These are phyloP conservation scores for Ataeniobius toweri DNA, from an alignment of 2,797 vertebrate genomes.

Conservation along the genomic window DNA sequence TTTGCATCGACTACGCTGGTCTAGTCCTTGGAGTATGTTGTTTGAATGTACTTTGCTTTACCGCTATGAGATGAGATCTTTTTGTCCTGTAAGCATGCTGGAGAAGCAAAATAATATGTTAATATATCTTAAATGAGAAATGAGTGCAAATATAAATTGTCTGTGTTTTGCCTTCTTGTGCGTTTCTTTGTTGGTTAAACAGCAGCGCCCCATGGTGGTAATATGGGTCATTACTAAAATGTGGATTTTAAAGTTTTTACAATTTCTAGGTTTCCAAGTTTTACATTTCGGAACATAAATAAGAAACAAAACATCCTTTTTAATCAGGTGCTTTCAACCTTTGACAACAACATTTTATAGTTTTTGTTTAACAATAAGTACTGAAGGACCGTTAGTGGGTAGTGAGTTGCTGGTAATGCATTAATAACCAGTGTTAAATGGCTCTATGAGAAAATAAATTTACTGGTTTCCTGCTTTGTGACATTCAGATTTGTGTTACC, in stretches of 20 bases:
- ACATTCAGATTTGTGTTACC: not conserved
- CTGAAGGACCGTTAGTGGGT: not conserved
- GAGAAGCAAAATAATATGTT: constrained; percentile 73
- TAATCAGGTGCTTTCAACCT: no score
- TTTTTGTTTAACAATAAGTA: not conserved
- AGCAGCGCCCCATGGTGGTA: constrained; percentile 40
- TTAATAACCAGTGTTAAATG: not conserved
- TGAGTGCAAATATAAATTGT: constrained; percentile 64
- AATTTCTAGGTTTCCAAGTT: not conserved
- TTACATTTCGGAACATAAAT: not conserved
- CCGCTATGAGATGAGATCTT: constrained; percentile 66
- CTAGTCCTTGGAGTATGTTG: constrained; percentile 68
- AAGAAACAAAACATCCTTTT: not conserved
- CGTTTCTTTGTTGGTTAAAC: not conserved
- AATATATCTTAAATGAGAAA: constrained; percentile 84
- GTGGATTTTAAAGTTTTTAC: not conserved
- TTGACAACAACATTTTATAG: not conserved
- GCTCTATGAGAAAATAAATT: not conserved
- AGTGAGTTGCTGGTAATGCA: not conserved
- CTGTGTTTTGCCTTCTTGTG: not conserved
- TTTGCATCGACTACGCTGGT: constrained; percentile 81
- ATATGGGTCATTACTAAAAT: not conserved
- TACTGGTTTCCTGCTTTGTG: not conserved
- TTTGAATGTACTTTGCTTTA: constrained; percentile 53
- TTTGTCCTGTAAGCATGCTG: constrained; percentile 70